Conservation (phyloP, 2,888 invertebrate genomes). For the Aporophyla nigra region DNA sequence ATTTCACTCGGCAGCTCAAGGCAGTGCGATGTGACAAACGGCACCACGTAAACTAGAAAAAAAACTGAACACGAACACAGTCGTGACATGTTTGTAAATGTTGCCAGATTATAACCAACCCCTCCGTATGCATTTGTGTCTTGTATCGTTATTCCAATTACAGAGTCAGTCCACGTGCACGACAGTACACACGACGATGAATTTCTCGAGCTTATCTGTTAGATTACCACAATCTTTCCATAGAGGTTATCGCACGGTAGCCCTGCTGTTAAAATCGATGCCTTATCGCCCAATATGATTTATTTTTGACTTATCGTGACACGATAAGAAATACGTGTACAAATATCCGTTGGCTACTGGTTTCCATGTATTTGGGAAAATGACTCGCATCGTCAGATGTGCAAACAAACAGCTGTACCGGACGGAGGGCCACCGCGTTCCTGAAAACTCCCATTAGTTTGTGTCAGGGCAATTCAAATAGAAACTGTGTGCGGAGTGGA, state of each 20-base stretch:
- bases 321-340: constrained; percentile 76
- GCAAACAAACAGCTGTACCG: constrained; percentile 74
- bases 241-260: constrained; percentile 87
- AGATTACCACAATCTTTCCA: constrained; percentile 80
- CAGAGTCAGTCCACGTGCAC: constrained; percentile 81
- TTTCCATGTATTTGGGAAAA: constrained; percentile 69
- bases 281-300: constrained; percentile 84
- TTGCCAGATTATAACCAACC: constrained; percentile 79
- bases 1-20: constrained; percentile 82
- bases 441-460: constrained; percentile 81
- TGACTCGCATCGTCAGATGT: constrained; percentile 70
- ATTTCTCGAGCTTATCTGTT: constrained; percentile 82
- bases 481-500: constrained; percentile 84
- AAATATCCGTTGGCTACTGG: constrained; percentile 77
- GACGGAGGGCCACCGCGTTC: constrained; percentile 73
- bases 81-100: constrained; percentile 87
- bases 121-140: constrained; percentile 79
- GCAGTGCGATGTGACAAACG: constrained; percentile 75
- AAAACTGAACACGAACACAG: constrained; percentile 70
- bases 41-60: constrained; percentile 77
- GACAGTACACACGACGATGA: constrained; percentile 71
- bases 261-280: constrained; percentile 80
- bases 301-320: constrained; percentile 80
- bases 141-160: constrained; percentile 81
- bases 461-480: constrained; percentile 85